These are phyloP conservation scores for Panthera uncia DNA, from an alignment of 2,113 vertebrate genomes.

Conservation along the genomic window DNA sequence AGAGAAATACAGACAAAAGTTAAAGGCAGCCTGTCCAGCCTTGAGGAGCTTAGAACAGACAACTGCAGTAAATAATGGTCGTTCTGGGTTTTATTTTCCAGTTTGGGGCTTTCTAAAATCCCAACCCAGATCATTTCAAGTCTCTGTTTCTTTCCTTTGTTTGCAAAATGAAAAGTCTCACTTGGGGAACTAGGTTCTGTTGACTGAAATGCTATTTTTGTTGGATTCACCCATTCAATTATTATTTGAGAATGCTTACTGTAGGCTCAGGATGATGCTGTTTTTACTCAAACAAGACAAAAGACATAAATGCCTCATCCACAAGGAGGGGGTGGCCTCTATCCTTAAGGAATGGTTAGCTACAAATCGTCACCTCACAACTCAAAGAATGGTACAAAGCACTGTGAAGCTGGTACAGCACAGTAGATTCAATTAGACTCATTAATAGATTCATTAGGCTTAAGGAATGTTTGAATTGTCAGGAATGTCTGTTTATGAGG, in stretches of 20 bases:
- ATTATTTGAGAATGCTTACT: not conserved
- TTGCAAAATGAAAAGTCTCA: constrained; percentile 25
- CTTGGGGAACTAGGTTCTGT: not conserved
- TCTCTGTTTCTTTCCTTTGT: not conserved
- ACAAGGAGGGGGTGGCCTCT: not conserved
- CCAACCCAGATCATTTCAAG: constrained; percentile 26
- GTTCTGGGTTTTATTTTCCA: constrained; percentile 22
- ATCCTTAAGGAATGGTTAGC: not conserved
- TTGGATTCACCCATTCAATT: not conserved
- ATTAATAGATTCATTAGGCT: no score
- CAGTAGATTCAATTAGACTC: not conserved
- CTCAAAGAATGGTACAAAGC: not conserved
- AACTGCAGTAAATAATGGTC: not conserved
- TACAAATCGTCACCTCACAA: not conserved
- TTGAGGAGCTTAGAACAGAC: not conserved
- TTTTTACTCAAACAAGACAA: not conserved
- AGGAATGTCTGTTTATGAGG: not conserved
- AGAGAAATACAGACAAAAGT: not conserved
- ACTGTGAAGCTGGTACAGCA: not conserved
- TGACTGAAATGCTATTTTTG: not conserved
- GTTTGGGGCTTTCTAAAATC: not conserved
- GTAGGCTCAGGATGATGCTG: not conserved
- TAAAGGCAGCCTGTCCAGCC: not conserved
- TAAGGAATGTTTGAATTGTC: not conserved
- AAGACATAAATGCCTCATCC: not conserved